phyloP scores from a whole-genome alignment of 2,113 vertebrate species.

The Hippoglossus stenolepis region DNA sequence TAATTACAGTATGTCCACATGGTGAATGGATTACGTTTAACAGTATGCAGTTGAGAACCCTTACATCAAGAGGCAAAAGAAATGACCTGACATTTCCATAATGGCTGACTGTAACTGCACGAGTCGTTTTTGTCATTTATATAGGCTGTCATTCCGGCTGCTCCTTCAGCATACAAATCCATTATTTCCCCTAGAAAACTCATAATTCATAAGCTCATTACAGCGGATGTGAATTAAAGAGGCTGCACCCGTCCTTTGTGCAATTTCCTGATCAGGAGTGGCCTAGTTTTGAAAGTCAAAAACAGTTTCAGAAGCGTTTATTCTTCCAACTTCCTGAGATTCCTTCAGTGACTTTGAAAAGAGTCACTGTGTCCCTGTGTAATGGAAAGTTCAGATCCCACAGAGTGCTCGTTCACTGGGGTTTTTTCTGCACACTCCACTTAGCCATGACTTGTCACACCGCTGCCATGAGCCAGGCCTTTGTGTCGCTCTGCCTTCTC shows the following conservation, averaged over 20 bases:
- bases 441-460: constrained; percentile 23
- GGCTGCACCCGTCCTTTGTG: constrained; percentile 63
- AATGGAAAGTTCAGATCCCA: constrained; percentile 30
- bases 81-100: constrained; percentile 77
- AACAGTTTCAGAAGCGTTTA: constrained; percentile 52
- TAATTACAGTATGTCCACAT: constrained; percentile 62
- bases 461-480: constrained; percentile 13
- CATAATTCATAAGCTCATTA: constrained; percentile 83
- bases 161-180: constrained; percentile 75
- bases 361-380: constrained; percentile 30
- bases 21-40: constrained; percentile 67
- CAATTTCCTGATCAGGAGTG: constrained; percentile 76
- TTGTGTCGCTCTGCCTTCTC: constrained; percentile 22
- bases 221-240: constrained; percentile 73
- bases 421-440: constrained; percentile 3
- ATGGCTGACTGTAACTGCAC: constrained; percentile 64
- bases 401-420: constrained; percentile 13
- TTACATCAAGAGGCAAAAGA: constrained; percentile 62
- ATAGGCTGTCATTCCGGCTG: constrained; percentile 66
- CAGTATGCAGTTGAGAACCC: constrained; percentile 47
- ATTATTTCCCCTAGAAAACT: constrained; percentile 77
- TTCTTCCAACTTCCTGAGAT: constrained; percentile 43
- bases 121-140: constrained; percentile 68
- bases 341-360: constrained; percentile 66
- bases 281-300: constrained; percentile 75